Evolutionary conservation across 1,140 invertebrate genomes (phyloP).

Genomic region (Elysia chlorotica): DNA sequence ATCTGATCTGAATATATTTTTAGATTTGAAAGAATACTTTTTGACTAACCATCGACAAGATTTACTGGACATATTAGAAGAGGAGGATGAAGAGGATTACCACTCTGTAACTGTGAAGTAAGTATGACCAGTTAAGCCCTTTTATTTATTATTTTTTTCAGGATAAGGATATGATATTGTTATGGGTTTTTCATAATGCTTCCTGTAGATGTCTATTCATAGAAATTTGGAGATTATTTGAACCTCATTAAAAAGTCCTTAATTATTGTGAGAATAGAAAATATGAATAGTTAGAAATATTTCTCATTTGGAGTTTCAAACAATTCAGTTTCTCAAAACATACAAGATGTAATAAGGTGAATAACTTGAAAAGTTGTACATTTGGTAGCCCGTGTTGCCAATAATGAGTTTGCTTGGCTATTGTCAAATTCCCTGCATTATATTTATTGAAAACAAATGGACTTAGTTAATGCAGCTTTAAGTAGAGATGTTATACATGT

Average conservation of each 20-base stretch:
- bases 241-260: neutral
- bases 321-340: too few species aligned
- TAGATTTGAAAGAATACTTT: too few species aligned
- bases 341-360: too few species aligned
- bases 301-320: neutral
- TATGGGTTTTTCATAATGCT: neutral
- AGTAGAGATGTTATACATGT: too few species aligned
- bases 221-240: neutral
- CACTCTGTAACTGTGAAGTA: slow-evolving; percentile 43
- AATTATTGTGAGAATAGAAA: neutral
- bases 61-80: slow-evolving; percentile 46
- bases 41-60: slow-evolving; percentile 44
- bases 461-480: too few species aligned
- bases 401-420: too few species aligned
- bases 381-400: too few species aligned
- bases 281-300: neutral
- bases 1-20: too few species aligned
- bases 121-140: slow-evolving; percentile 7
- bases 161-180: neutral
- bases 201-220: neutral
- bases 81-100: slow-evolving; percentile 50
- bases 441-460: too few species aligned
- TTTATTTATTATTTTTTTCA: neutral
- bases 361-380: too few species aligned
- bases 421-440: too few species aligned